Evolutionary conservation across 1,140 invertebrate species (phyloP).

Genomic region (Littorina saxatilis): DNA sequence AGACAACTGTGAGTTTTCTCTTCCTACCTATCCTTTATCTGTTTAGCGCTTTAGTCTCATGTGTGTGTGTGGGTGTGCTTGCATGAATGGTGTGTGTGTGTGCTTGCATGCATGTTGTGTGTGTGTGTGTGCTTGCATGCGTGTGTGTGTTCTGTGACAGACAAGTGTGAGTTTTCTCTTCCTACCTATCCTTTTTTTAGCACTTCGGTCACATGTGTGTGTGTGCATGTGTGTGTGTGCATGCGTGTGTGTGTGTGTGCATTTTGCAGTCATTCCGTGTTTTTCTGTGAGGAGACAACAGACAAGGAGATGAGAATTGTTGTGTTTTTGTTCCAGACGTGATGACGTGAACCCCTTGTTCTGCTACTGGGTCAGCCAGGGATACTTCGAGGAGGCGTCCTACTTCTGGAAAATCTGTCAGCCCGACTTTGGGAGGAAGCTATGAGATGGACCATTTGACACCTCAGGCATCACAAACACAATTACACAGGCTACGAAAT

Average conservation of each 20-base stretch:
- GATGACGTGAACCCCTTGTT: constrained; percentile 39
- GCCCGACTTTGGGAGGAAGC: constrained; percentile 6
- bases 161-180: constrained; percentile 44
- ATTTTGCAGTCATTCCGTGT: too few species aligned
- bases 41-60: too few species aligned
- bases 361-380: constrained; percentile 61
- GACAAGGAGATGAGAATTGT: too few species aligned
- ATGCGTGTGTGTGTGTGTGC: background rate
- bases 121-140: too few species aligned
- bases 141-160: constrained; percentile 60
- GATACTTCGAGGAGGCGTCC: constrained; percentile 59
- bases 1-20: too few species aligned
- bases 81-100: background rate
- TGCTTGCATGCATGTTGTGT: too few species aligned
- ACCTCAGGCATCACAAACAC: too few species aligned
- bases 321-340: constrained; percentile 43
- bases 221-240: background rate
- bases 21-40: too few species aligned
- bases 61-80: background rate
- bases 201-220: background rate
- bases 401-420: constrained; percentile 37
- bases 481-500: too few species aligned
- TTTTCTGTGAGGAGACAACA: too few species aligned
- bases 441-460: too few species aligned
- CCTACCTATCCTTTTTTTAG: too few species aligned